These are phyloP conservation scores for Dexiosoma caninum DNA, from an alignment of 2,888 invertebrate species.

Conservation along the genomic window DNA sequence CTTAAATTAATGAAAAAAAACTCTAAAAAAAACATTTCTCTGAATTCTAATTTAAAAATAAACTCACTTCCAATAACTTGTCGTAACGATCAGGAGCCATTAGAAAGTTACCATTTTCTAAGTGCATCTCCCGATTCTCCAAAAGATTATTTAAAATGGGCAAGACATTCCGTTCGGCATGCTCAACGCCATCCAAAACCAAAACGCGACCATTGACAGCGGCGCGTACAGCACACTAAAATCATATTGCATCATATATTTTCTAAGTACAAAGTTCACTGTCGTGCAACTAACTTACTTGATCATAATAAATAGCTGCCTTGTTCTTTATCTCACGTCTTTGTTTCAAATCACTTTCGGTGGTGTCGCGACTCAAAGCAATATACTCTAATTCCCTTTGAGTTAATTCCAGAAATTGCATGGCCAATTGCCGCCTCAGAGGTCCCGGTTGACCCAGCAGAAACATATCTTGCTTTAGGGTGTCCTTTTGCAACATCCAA, in stretches of 20 bases:
- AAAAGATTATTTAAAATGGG: slow-evolving; percentile 97
- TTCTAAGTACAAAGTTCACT: slow-evolving; percentile 42
- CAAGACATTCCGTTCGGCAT: slow-evolving; percentile 97
- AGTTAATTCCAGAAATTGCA: slow-evolving; percentile 93
- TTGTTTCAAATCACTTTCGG: slow-evolving; percentile 97
- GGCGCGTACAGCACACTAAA: slow-evolving; percentile 93
- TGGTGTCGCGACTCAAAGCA: slow-evolving; percentile 95
- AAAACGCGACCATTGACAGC: slow-evolving; percentile 91
- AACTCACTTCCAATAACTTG: slow-evolving; percentile 86
- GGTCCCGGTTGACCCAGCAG: slow-evolving; percentile 94
- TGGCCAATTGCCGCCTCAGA: slow-evolving; percentile 86
- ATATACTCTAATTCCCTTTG: slow-evolving; percentile 95
- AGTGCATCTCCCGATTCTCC: slow-evolving; percentile 98
- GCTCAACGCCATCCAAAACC: slow-evolving; percentile 96
- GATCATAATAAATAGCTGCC: slow-evolving; percentile 94
- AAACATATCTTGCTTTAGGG: slow-evolving; percentile 96
- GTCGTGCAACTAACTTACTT: slow-evolving; percentile 79
- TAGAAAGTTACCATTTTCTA: slow-evolving; percentile 96
- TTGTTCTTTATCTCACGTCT: slow-evolving; percentile 92
- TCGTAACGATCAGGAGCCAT: slow-evolving; percentile 94
- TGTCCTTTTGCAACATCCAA: slow-evolving; percentile 98
- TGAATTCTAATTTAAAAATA: background rate
- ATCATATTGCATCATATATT: background rate
- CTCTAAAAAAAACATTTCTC: background rate
- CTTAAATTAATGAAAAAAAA: slow-evolving; percentile 76